These are phyloP conservation scores for Ethmia dodecea DNA, from an alignment of 2,888 invertebrate species.

Conservation along the genomic window DNA sequence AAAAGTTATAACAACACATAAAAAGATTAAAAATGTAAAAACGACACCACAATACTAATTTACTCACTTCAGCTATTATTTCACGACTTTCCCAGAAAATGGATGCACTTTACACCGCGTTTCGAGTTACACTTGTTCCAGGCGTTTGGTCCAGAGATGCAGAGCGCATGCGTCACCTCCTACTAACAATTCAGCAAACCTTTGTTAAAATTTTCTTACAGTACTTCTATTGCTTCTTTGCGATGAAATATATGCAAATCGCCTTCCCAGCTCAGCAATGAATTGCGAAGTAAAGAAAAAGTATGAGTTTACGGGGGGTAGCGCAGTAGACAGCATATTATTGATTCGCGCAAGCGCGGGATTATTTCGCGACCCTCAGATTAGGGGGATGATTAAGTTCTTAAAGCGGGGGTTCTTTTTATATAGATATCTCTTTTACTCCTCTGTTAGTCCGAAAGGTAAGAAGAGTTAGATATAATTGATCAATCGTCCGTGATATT, in stretches of 20 bases:
- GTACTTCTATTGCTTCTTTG: constrained; percentile 31
- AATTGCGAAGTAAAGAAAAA: constrained; percentile 5
- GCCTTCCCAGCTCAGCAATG: too few relatives aligned
- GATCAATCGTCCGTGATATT: not conserved
- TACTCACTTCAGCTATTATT: constrained; percentile 52
- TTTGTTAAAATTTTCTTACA: constrained; percentile 1
- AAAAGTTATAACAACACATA: too few relatives aligned
- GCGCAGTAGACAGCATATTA: constrained; percentile 37
- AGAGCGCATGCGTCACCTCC: constrained; percentile 57
- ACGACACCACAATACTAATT: too few relatives aligned
- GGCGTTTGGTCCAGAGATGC: constrained; percentile 58
- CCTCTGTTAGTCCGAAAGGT: constrained; percentile 1
- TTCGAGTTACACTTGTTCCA: constrained; percentile 57
- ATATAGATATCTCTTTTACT: constrained; percentile 26
- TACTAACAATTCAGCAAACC: constrained; percentile 37
- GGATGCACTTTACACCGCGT: constrained; percentile 53
- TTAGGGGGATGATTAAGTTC: constrained; percentile 32
- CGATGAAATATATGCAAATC: not conserved
- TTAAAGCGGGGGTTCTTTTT: constrained; percentile 18
- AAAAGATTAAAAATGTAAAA: too few relatives aligned
- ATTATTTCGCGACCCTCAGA: constrained; percentile 41
- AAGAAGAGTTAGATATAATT: constrained; percentile 16
- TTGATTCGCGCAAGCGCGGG: constrained; percentile 70
- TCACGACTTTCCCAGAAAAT: constrained; percentile 44
- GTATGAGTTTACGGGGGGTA: constrained; percentile 29